phyloP scores from a whole-genome alignment of 2,113 vertebrate genomes.

The Scolopax mira region DNA sequence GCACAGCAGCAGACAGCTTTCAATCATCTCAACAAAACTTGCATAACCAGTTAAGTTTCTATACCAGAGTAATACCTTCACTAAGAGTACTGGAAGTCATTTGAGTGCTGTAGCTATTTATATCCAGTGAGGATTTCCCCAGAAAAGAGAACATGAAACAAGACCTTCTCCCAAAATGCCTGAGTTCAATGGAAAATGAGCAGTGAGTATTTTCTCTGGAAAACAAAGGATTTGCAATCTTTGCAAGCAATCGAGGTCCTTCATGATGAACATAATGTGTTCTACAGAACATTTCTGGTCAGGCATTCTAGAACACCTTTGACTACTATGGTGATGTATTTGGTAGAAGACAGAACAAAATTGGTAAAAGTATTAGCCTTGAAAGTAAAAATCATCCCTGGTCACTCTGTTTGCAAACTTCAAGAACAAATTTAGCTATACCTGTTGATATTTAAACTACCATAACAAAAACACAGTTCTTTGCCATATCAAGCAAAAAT shows the following conservation, averaged over 20 bases:
- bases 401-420: not conserved
- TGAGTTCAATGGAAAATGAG: not conserved
- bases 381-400: not conserved
- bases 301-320: not conserved
- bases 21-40: not conserved
- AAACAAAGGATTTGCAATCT: not conserved
- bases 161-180: not conserved
- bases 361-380: not conserved
- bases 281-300: not conserved
- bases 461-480: not conserved
- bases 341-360: not conserved
- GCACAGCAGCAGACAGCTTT: not conserved
- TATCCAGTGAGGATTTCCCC: constrained; percentile 26
- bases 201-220: not conserved
- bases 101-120: constrained; percentile 17
- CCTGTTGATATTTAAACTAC: not conserved
- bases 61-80: not conserved
- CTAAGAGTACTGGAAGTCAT: not conserved
- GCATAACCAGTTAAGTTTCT: not conserved
- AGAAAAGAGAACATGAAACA: constrained; percentile 25
- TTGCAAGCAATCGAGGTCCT: not conserved
- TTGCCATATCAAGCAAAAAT: not conserved
- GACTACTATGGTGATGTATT: not conserved
- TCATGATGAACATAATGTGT: not conserved
- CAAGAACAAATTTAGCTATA: not conserved